A percentile compares a stretch with the other conserved stretches of the same genome.
Evolutionary conservation across 2,888 invertebrate genomes (phyloP).

Genomic region (Lymantria monacha): DNA sequence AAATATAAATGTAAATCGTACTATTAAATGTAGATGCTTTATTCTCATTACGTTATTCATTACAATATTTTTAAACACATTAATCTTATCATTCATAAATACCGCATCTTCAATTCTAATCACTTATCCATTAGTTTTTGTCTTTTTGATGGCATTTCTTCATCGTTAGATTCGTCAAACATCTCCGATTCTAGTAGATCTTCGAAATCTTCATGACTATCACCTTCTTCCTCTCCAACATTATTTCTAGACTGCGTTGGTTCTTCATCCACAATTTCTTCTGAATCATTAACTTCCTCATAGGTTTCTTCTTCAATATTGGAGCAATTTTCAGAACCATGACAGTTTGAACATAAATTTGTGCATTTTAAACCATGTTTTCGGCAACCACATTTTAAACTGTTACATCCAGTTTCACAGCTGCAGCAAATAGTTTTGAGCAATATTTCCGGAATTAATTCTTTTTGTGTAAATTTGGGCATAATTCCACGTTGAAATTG

Average conservation of each 20-base stretch:
- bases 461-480: constrained; percentile 19
- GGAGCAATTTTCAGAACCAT: constrained; percentile 22
- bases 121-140: constrained; percentile 28
- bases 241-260: constrained; percentile 23
- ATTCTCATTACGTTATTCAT: constrained; percentile 12
- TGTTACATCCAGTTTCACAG: constrained; percentile 29
- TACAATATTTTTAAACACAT: constrained; percentile 9
- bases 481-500: constrained; percentile 18
- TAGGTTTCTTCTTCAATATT: constrained; percentile 18
- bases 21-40: constrained; percentile 9
- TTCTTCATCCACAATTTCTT: constrained; percentile 3
- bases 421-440: constrained; percentile 29
- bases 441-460: constrained; percentile 26
- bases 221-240: constrained; percentile 18
- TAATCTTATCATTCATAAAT: constrained; percentile 15
- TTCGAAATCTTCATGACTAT: constrained; percentile 24
- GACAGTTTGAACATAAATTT: constrained; percentile 20
- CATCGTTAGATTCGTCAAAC: constrained; percentile 28
- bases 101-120: constrained; percentile 25
- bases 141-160: constrained; percentile 28
- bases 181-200: constrained; percentile 24
- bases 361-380: constrained; percentile 28
- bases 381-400: constrained; percentile 27
- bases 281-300: constrained; percentile 19
- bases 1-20: constrained; percentile 12